Evolutionary conservation across 2,113 vertebrate species (phyloP), one percentile per base, ranked within the genome.

Genomic region (Laterallus jamaicensis): DNA sequence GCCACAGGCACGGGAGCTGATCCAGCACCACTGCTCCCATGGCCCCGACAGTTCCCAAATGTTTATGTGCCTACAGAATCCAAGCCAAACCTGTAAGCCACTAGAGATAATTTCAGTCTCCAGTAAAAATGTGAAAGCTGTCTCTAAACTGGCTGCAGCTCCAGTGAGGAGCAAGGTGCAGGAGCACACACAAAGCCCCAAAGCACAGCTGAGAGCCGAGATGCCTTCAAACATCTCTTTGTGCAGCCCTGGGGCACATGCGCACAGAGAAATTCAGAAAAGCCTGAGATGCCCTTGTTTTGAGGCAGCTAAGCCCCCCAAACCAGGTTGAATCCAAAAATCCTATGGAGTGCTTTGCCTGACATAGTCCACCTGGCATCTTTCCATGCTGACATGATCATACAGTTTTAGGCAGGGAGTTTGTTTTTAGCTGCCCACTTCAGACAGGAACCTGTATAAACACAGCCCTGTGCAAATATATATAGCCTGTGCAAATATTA

Each of bases 401-500:
- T 40, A 49, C 17, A 39, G 58, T 42, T 93, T 73, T 56, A 47
- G 32, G 44, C 83, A 77, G 17, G 40, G 82, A 60, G 54, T 35
- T 79, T 75, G 70, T 16, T 94, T 84, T 69, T 44, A 93, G 50
- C 55, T 74, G 77, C n/a, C 42, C 86, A 40, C 86, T 95, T 93
- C 88, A 93, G 76, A 67, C 47, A 84, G 77, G 10, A 92, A 56
- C 76, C 73, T 81, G 22, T 69, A 81, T 71, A 92, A 90, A 86
- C 80, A 86, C 37, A 78, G 26, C 11, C 58, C 28, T 63, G 32
- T 26, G 35, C 64, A 96, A 94, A 94, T 63, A 82, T 62, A 88
- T 93, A 29, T 25, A 77, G 15, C 37, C 86, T 66, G 63, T 62
- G 85, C 68, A 97, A 93, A 94, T 84, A 68, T 81, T 81, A 39